phyloP scores from a whole-genome alignment of 2,888 invertebrate species.

The Cloeon dipterum region DNA sequence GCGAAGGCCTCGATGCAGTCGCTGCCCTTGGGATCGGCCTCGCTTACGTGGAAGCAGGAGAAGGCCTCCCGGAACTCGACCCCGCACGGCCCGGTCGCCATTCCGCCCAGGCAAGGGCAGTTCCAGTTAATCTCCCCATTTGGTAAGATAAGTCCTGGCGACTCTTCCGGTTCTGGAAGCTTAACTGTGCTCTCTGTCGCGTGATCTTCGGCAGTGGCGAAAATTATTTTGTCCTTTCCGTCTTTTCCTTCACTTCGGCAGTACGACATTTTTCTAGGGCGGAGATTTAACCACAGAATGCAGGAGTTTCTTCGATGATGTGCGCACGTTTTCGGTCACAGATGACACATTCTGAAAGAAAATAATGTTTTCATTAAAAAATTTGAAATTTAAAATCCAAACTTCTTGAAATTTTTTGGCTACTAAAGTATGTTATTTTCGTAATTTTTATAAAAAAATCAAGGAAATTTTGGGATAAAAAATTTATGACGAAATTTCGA shows the following conservation, averaged over 20 bases:
- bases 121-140: conserved; percentile 91
- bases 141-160: conserved; percentile 56
- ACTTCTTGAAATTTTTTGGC: too few relatives aligned
- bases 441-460: too few relatives aligned
- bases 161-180: conserved; percentile 46
- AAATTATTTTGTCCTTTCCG: conserved; percentile 64
- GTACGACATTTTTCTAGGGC: too few relatives aligned
- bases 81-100: conserved; percentile 92
- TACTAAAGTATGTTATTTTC: too few relatives aligned
- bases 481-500: too few relatives aligned
- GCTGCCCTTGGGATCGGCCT: conserved; percentile 73
- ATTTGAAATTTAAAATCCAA: too few relatives aligned
- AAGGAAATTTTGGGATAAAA: too few relatives aligned
- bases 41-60: conserved; percentile 61
- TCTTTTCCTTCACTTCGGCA: conserved; percentile 53
- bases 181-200: conserved; percentile 40
- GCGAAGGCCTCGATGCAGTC: conserved; percentile 82
- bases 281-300: too few relatives aligned
- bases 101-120: conserved; percentile 92
- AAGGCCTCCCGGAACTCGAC: conserved; percentile 83
- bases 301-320: too few relatives aligned
- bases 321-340: too few relatives aligned
- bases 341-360: too few relatives aligned
- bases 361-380: too few relatives aligned
- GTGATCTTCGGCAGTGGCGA: conserved; percentile 61